These are phyloP conservation scores for Drosophila pectinifera DNA, from an alignment of 1,140 invertebrate species.

Conservation along the genomic window DNA sequence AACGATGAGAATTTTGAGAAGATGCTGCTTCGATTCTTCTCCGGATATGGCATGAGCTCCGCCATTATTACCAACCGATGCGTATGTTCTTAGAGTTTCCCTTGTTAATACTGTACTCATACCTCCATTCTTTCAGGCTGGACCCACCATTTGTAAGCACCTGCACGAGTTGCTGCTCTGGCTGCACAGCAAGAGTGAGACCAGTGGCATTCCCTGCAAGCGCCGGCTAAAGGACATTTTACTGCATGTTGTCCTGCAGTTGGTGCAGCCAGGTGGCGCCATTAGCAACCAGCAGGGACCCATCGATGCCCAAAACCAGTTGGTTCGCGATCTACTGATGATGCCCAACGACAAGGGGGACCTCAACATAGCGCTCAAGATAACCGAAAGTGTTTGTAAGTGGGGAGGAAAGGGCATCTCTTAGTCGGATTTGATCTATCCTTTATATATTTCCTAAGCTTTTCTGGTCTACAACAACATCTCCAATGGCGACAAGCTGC, in stretches of 20 bases:
- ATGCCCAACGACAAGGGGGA: conserved; percentile 89
- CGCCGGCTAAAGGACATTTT: conserved; percentile 89
- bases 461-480: conserved; percentile 87
- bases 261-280: conserved; percentile 90
- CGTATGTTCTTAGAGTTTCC: conserved; percentile 45
- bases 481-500: conserved; percentile 87
- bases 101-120: background rate
- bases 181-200: conserved; percentile 89
- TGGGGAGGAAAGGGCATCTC: background rate
- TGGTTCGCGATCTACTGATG: conserved; percentile 89
- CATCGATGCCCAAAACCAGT: conserved; percentile 91
- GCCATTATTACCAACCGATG: conserved; percentile 80
- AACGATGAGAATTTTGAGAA: conserved; percentile 90
- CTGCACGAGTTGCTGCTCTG: conserved; percentile 90
- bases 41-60: conserved; percentile 87
- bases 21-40: conserved; percentile 90
- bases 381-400: conserved; percentile 90
- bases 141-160: conserved; percentile 91
- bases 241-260: conserved; percentile 89
- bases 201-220: conserved; percentile 86
- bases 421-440: background rate
- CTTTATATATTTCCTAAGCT: conserved; percentile 62
- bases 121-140: conserved; percentile 86
- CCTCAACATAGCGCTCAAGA: conserved; percentile 90
- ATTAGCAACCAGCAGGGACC: conserved; percentile 90